Base-by-base conservation (phyloP, 2,888 invertebrate genomes). In the Epinotia demarniana region DNA sequence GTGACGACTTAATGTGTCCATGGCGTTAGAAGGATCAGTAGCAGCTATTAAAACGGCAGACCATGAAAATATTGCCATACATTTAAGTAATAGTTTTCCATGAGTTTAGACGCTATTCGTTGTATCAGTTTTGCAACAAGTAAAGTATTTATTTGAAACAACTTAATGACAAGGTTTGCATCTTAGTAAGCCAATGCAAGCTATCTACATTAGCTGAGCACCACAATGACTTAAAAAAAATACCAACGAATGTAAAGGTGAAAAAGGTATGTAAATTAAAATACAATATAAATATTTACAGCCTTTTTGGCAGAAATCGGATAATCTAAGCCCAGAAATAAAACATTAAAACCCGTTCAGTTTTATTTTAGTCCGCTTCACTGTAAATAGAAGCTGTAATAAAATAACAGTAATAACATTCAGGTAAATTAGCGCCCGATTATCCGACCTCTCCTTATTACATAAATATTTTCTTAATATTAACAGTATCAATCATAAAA, bases 201-300 rank as follows among this genome's bases (percentile, higher is more conserved):
- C 27, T 13, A 18, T 8, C 6, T 39, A 55, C 23, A 27, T 33
- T 43, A 9, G 1, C 16, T 33, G 19, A 57, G 39, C 57, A 57
- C 67, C 33, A 18, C 55, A 57, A 57, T 58, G 18, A 27, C 23
- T 27, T 27, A 16, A 68, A 49, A 33, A 13, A 49, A 33, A 13
- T 19, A 19, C 43, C 23, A 33, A 67, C 16, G 19, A 39, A 67
- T 63, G 53, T 58, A 70, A 39, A 33, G 13, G 13, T 57, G 53
- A 58, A 73, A 74, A 74, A 58, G 16, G 69, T 58, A 16, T 74
- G 55, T 68, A 68, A 55, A 62, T 62, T 46, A 68, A 16, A 23
- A 46, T 33, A 46, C 8, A 58, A 46, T 18, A 61, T 43, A 62
- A 57, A 58, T 63, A 74, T 63, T 58, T 63, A 63, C 57, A 63